Conservation (phyloP, 2,797 vertebrate species). For the Leuciscus waleckii region DNA sequence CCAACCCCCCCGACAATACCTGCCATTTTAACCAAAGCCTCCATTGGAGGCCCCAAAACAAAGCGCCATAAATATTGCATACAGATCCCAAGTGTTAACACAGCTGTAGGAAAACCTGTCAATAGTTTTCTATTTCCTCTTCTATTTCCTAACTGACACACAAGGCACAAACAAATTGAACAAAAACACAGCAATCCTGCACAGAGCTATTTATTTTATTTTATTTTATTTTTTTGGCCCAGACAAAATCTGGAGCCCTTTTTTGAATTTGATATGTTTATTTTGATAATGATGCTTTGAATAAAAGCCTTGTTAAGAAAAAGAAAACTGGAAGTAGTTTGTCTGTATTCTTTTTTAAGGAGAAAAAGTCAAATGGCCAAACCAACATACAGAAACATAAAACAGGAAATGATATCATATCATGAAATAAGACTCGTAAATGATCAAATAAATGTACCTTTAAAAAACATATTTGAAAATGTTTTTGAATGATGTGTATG, state of each 20-base stretch:
- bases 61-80: slow-evolving; percentile 59
- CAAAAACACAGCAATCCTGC: background rate
- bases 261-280: background rate
- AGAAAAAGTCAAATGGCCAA: background rate
- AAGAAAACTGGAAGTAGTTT: background rate
- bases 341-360: background rate
- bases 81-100: slow-evolving; percentile 41
- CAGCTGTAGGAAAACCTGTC: slow-evolving; percentile 53
- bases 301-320: background rate
- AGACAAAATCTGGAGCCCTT: background rate
- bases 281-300: background rate
- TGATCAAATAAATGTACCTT: background rate
- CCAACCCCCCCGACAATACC: slow-evolving; percentile 18
- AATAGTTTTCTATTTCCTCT: slow-evolving; percentile 47
- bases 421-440: background rate
- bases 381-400: background rate
- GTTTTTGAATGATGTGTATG: background rate
- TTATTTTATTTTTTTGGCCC: background rate
- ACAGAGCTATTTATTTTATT: background rate
- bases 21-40: slow-evolving; percentile 35
- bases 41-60: slow-evolving; percentile 50
- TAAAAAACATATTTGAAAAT: background rate
- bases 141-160: slow-evolving; percentile 1
- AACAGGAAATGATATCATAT: background rate
- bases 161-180: background rate